Conservation (phyloP, 1,140 invertebrate genomes). For the Leptopilina boulardi region DNA sequence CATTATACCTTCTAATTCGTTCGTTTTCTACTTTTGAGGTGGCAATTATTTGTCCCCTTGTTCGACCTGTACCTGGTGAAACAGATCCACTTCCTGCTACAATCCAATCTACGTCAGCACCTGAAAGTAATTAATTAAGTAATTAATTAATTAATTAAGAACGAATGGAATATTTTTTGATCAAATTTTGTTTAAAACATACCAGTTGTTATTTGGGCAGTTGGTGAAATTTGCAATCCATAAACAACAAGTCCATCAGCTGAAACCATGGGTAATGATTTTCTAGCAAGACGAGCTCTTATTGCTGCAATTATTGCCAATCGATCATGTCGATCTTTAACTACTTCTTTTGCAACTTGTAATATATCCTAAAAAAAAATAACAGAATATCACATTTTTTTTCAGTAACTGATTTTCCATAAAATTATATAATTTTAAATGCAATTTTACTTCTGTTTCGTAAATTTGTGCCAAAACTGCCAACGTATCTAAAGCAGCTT, state of each 20-base stretch:
- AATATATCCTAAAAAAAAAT: slow-evolving; percentile 70
- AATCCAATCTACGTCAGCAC: slow-evolving; percentile 85
- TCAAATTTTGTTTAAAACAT: too few relatives aligned
- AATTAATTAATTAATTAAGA: too few relatives aligned
- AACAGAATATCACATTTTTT: slow-evolving; percentile 16
- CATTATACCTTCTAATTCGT: slow-evolving; percentile 15
- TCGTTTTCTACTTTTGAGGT: slow-evolving; percentile 57
- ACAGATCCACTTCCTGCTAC: slow-evolving; percentile 79
- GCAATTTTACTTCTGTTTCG: slow-evolving; percentile 70
- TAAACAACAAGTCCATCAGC: slow-evolving; percentile 84
- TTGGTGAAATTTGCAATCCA: slow-evolving; percentile 75
- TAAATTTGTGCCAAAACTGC: slow-evolving; percentile 86
- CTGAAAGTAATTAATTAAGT: too few relatives aligned
- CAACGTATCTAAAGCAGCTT: slow-evolving; percentile 87
- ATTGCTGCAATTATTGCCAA: slow-evolving; percentile 76
- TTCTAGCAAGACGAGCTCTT: slow-evolving; percentile 78
- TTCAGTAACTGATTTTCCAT: too few relatives aligned
- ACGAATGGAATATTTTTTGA: too few relatives aligned
- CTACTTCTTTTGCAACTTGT: slow-evolving; percentile 72
- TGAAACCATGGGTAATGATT: slow-evolving; percentile 81
- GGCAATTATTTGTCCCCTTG: slow-evolving; percentile 63
- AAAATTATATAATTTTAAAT: too few relatives aligned
- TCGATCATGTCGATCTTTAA: slow-evolving; percentile 69
- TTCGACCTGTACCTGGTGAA: slow-evolving; percentile 74
- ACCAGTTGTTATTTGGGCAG: slow-evolving; percentile 62